Conservation (phyloP, 2,888 invertebrate genomes). For the Leistus spinibarbis region DNA sequence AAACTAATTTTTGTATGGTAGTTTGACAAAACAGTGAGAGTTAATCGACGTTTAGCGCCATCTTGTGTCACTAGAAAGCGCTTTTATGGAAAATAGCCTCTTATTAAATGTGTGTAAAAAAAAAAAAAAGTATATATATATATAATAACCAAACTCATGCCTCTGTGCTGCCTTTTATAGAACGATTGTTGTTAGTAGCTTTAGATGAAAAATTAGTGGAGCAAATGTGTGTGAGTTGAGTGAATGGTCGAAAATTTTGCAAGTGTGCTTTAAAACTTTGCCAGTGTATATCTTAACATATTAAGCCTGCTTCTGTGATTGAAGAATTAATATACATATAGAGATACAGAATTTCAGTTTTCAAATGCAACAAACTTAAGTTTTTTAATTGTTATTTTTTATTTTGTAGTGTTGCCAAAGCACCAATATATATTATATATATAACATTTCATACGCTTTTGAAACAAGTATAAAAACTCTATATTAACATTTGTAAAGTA, state of each 20-base stretch:
- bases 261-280: constrained; percentile 5
- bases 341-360: background rate
- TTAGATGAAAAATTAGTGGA: background rate
- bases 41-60: background rate
- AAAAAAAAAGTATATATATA: background rate
- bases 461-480: constrained; percentile 43
- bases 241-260: background rate
- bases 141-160: constrained; percentile 20
- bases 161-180: constrained; percentile 38
- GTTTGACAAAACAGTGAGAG: background rate
- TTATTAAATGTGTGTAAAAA: constrained; percentile 34
- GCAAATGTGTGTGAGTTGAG: background rate
- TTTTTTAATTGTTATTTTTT: constrained; percentile 4
- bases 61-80: background rate
- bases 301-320: constrained; percentile 7
- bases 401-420: constrained; percentile 45
- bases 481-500: constrained; percentile 37
- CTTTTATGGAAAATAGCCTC: constrained; percentile 16
- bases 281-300: constrained; percentile 1
- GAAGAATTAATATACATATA: background rate
- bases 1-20: background rate
- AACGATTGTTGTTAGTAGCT: constrained; percentile 38
- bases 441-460: constrained; percentile 51
- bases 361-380: background rate
- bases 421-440: constrained; percentile 51